Evolutionary conservation across 92 coral and sea anemone genomes (phyloP).

Genomic region (Anthopleura xanthogrammica): DNA sequence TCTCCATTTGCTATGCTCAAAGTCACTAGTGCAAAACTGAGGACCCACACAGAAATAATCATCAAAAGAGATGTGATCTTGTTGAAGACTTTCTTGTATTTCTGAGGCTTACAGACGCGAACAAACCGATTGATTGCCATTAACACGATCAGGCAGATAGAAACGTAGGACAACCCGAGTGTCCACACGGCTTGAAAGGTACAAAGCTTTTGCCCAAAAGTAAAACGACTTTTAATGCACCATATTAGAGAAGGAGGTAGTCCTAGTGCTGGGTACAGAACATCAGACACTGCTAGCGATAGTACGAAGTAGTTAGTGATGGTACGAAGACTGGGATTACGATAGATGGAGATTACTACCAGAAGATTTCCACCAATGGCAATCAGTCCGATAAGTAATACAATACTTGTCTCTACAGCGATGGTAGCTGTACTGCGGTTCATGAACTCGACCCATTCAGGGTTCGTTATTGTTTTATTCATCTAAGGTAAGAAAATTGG

Average conservation of each 20-base stretch:
- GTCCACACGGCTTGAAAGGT: background rate
- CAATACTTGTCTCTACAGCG: conserved; percentile 2
- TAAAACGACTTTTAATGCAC: background rate
- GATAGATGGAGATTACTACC: conserved; percentile 12
- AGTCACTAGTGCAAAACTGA: no score
- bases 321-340: conserved; percentile 16
- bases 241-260: background rate
- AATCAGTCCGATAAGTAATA: background rate
- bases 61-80: background rate
- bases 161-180: no score
- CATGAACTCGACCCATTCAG: background rate
- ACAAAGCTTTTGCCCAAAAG: background rate
- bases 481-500: no score
- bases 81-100: conserved; percentile 14
- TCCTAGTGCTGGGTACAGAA: no score
- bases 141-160: background rate
- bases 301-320: conserved; percentile 17
- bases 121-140: conserved; percentile 14
- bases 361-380: conserved; percentile 23
- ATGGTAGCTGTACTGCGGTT: background rate
- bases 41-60: background rate
- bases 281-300: background rate
- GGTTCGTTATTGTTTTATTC: background rate
- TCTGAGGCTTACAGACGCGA: conserved; percentile 1
- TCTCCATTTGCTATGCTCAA: background rate